phyloP scores from a whole-genome alignment of 2,113 vertebrate species.

The Mus spicilegus region DNA sequence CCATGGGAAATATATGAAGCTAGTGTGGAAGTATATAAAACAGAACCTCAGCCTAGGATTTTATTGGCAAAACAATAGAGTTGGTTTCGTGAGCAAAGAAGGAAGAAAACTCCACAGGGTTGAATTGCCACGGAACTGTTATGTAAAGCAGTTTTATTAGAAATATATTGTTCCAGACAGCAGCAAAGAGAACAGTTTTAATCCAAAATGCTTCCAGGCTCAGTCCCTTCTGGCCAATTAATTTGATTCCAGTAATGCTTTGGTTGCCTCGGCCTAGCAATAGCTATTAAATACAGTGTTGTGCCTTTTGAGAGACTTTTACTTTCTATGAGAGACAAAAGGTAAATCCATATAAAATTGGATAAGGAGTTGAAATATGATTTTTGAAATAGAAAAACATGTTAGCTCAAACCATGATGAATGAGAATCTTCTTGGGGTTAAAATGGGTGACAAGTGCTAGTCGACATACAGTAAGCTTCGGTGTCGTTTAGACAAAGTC shows the following conservation, averaged over 20 bases:
- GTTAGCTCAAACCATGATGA: constrained; percentile 61
- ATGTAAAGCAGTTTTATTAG: constrained; percentile 75
- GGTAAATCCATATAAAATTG: constrained; percentile 79
- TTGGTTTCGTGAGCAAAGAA: constrained; percentile 57
- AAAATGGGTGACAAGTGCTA: constrained; percentile 19
- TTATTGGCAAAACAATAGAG: constrained; percentile 70
- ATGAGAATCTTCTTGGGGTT: constrained; percentile 19
- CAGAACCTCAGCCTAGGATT: constrained; percentile 46
- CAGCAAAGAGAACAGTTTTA: constrained; percentile 70
- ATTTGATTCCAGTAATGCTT: constrained; percentile 66
- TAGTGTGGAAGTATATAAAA: constrained; percentile 61
- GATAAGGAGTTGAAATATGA: constrained; percentile 64
- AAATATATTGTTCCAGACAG: constrained; percentile 64
- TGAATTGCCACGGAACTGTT: constrained; percentile 39
- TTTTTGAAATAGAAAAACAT: constrained; percentile 68
- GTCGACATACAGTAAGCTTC: not conserved
- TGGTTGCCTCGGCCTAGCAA: constrained; percentile 58
- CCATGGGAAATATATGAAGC: constrained; percentile 62
- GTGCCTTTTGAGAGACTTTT: constrained; percentile 75
- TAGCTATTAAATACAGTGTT: constrained; percentile 42
- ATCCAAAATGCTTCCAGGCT: constrained; percentile 61
- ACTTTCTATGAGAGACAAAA: constrained; percentile 66
- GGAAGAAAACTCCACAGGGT: constrained; percentile 41
- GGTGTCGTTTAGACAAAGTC: constrained; percentile 31
- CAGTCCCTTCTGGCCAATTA: constrained; percentile 72